Evolutionary conservation across 2,113 vertebrate species (phyloP).

Genomic region (Verasper variegatus): DNA sequence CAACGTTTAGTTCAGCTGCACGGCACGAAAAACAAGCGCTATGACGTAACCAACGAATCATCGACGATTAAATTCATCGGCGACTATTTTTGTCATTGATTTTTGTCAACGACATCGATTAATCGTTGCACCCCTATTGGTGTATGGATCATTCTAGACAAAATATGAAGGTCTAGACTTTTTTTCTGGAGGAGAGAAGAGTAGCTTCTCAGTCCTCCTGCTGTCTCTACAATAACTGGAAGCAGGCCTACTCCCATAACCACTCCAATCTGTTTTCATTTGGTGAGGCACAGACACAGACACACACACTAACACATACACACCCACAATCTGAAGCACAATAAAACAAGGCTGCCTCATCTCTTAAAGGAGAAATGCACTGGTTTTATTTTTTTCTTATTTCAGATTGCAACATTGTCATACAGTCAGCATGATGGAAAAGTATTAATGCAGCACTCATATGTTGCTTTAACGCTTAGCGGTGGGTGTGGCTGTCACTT

Average conservation of each 20-base stretch:
- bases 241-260: slow-evolving; percentile 93
- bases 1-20: too few relatives aligned
- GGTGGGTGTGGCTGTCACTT: neutral
- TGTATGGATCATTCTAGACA: neutral
- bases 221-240: slow-evolving; percentile 95
- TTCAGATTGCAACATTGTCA: neutral
- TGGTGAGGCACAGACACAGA: slow-evolving; percentile 70
- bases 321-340: slow-evolving; percentile 16
- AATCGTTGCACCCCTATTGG: too few relatives aligned
- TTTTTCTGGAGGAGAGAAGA: neutral
- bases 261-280: slow-evolving; percentile 88
- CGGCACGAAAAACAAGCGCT: too few relatives aligned
- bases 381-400: neutral
- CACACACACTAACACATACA: neutral
- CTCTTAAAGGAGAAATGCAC: slow-evolving; percentile 52
- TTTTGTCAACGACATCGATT: too few relatives aligned
- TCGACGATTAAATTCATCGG: too few relatives aligned
- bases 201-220: slow-evolving; percentile 84
- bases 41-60: too few relatives aligned
- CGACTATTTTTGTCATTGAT: too few relatives aligned
- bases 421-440: neutral
- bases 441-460: neutral
- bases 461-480: neutral
- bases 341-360: slow-evolving; percentile 20
- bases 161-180: neutral